A percentile compares a stretch with the other conserved stretches of the same genome.
Evolutionary conservation across 2,797 vertebrate species (phyloP).

Genomic region (Spondyliosoma cantharus): DNA sequence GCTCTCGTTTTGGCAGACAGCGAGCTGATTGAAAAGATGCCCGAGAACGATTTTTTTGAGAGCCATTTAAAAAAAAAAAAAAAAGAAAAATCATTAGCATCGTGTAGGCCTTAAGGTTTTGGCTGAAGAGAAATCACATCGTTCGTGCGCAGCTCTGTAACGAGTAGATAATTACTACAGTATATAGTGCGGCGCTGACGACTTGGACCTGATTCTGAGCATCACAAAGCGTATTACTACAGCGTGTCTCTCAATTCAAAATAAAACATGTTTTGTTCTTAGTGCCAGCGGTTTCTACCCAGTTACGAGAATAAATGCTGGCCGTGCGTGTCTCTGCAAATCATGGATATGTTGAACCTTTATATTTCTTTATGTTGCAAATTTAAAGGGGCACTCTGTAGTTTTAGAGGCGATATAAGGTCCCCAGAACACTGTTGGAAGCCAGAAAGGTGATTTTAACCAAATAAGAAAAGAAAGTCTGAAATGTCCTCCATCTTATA

Average conservation of each 20-base stretch:
- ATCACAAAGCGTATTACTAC: background rate
- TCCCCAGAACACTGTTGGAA: too few species aligned
- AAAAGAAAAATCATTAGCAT: slow-evolving; percentile 46
- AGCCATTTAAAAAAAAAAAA: slow-evolving; percentile 27
- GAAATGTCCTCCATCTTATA: background rate
- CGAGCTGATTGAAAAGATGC: slow-evolving; percentile 72
- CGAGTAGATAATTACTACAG: slow-evolving; percentile 43
- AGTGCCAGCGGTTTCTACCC: background rate
- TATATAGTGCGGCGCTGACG: slow-evolving; percentile 25
- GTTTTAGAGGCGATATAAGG: too few species aligned
- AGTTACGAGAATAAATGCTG: too few species aligned
- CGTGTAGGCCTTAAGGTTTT: slow-evolving; percentile 54
- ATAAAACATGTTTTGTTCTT: background rate
- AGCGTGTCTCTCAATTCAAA: background rate
- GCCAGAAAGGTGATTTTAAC: background rate
- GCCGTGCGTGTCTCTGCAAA: too few species aligned
- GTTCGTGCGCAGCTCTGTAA: slow-evolving; percentile 50
- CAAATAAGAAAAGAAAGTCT: background rate
- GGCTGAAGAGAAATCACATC: slow-evolving; percentile 48
- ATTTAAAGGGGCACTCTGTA: too few species aligned
- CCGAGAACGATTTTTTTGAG: slow-evolving; percentile 61
- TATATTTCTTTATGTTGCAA: too few species aligned
- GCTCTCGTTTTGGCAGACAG: slow-evolving; percentile 63
- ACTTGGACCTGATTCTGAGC: slow-evolving; percentile 28
- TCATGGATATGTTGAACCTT: too few species aligned